Evolutionary conservation across 2,888 invertebrate species (phyloP).

Genomic region (Machimus atricapillus): DNA sequence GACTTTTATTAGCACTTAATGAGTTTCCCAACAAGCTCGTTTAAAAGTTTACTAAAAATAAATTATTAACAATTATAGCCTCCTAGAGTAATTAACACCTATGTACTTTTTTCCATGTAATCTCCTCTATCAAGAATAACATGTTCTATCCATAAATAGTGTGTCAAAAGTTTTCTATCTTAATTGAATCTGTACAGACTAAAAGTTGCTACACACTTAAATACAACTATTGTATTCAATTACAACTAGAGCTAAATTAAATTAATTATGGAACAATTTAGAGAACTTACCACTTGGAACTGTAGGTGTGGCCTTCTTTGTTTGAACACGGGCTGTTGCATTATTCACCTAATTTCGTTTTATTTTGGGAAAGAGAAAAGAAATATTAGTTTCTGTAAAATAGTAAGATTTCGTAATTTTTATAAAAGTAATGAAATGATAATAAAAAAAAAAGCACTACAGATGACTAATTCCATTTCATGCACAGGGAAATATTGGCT

Average conservation of each 20-base stretch:
- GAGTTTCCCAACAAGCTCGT: not conserved
- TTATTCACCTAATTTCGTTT: constrained; percentile 86
- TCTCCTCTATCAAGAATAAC: not conserved
- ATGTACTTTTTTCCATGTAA: not conserved
- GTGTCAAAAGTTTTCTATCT: not conserved
- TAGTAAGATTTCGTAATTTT: not conserved
- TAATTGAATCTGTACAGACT: not conserved
- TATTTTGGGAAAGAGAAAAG: constrained; percentile 22
- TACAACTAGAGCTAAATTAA: not conserved
- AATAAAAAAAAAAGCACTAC: not conserved
- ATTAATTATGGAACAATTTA: not conserved
- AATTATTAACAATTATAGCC: not conserved
- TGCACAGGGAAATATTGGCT: not conserved
- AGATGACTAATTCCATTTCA: not conserved
- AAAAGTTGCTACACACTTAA: not conserved
- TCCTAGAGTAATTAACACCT: not conserved
- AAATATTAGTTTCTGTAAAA: not conserved
- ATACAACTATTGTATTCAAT: not conserved
- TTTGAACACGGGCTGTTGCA: constrained; percentile 99
- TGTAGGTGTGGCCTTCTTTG: constrained; percentile 90
- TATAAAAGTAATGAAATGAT: not conserved
- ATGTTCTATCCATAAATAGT: not conserved
- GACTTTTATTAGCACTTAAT: not conserved
- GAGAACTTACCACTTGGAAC: constrained; percentile 84
- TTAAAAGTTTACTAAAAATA: not conserved